A percentile compares a stretch with the other conserved stretches of the same genome.
Evolutionary conservation across 2,113 vertebrate species (phyloP).

Genomic region (Natator depressus): DNA sequence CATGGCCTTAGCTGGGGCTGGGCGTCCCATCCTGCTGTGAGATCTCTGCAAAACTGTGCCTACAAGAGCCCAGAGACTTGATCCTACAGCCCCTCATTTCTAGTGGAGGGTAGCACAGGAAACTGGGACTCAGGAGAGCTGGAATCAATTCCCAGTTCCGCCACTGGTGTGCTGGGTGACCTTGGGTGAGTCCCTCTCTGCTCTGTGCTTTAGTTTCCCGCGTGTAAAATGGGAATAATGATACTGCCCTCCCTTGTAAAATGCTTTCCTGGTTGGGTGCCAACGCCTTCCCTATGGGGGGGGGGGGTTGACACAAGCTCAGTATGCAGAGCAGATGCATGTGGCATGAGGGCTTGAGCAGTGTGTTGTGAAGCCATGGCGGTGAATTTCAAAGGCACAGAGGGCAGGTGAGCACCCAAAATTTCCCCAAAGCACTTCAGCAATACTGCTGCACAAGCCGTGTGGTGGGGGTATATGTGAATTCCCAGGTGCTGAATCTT

Average conservation of each 20-base stretch:
- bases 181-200: neutral
- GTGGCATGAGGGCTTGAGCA: neutral
- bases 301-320: neutral
- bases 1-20: too few relatives aligned
- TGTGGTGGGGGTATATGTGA: neutral
- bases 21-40: neutral
- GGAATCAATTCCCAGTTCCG: neutral
- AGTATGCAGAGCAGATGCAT: neutral
- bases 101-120: neutral
- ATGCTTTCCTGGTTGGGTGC: neutral
- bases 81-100: neutral
- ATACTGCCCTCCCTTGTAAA: too few relatives aligned
- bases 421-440: neutral
- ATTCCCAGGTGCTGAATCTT: neutral
- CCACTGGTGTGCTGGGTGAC: neutral
- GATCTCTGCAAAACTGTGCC: neutral
- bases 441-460: fast-evolving
- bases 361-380: fast-evolving
- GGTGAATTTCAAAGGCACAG: neutral
- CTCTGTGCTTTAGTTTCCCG: neutral
- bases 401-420: neutral
- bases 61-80: neutral
- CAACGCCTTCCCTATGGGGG: neutral
- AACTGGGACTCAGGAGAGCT: neutral
- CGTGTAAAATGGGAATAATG: neutral